A percentile compares a stretch with the other conserved stretches of the same genome.
phyloP scores from a whole-genome alignment of 2,888 invertebrate species.

The Danaus chrysippus region DNA sequence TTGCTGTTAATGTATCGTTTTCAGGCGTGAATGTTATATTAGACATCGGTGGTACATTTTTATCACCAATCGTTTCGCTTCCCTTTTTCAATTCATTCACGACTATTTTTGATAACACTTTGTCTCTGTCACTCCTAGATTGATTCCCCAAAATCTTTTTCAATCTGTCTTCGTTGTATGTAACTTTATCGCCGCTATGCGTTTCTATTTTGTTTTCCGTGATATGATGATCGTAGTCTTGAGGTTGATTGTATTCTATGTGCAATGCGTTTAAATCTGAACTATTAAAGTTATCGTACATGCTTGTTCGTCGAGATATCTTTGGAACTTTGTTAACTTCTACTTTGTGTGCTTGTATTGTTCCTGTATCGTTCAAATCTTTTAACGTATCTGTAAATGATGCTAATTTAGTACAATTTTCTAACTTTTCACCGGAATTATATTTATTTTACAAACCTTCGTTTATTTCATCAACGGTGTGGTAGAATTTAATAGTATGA shows the following conservation, averaged over 20 bases:
- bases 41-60: conserved; percentile 50
- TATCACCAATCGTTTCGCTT: conserved; percentile 58
- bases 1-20: conserved; percentile 67
- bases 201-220: conserved; percentile 62
- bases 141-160: conserved; percentile 47
- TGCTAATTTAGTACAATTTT: background rate
- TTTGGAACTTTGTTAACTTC: conserved; percentile 34
- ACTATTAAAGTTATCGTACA: conserved; percentile 38
- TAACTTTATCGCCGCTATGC: conserved; percentile 41
- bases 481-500: conserved; percentile 50
- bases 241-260: conserved; percentile 54
- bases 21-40: conserved; percentile 69
- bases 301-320: conserved; percentile 44
- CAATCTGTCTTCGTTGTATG: conserved; percentile 41
- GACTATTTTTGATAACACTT: conserved; percentile 59
- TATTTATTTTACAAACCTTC: conserved; percentile 27
- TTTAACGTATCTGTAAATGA: conserved; percentile 57
- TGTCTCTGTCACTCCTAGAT: conserved; percentile 51
- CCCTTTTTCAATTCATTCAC: conserved; percentile 63
- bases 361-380: conserved; percentile 50
- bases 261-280: conserved; percentile 45
- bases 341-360: conserved; percentile 50
- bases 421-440: background rate
- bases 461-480: conserved; percentile 55
- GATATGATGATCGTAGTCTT: conserved; percentile 47